phyloP scores from a whole-genome alignment of 2,888 invertebrate genomes.

The Platycheirus albimanus region DNA sequence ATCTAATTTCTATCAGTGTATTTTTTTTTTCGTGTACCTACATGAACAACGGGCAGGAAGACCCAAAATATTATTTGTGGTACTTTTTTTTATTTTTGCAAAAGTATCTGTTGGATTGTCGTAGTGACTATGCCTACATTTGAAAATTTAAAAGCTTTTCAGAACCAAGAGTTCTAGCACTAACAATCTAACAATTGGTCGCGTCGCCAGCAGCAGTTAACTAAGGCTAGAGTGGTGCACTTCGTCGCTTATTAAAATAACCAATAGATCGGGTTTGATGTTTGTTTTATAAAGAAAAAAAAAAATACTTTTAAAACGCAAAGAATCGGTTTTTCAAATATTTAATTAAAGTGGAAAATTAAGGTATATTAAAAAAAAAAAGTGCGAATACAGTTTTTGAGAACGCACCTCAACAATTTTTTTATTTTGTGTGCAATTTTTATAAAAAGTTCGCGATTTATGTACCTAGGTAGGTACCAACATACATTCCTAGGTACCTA shows the following conservation, averaged over 20 bases:
- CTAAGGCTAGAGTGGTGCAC: conserved; percentile 50
- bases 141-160: conserved; percentile 60
- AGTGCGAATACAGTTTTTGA: not conserved
- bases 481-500: not conserved
- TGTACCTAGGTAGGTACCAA: not conserved
- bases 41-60: conserved; percentile 17
- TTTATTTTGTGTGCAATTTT: conserved; percentile 16
- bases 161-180: conserved; percentile 60
- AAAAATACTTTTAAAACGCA: no score
- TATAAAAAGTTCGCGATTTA: conserved; percentile 8
- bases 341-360: not conserved
- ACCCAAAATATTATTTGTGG: conserved; percentile 20
- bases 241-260: conserved; percentile 10
- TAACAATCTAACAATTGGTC: conserved; percentile 73
- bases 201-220: conserved; percentile 66
- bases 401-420: conserved; percentile 28
- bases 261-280: conserved; percentile 33
- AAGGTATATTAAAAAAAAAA: not conserved
- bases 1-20: conserved; percentile 58
- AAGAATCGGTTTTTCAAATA: conserved; percentile 6
- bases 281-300: not conserved
- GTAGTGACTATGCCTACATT: conserved; percentile 16
- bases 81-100: conserved; percentile 52
- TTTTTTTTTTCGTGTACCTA: conserved; percentile 22
- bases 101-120: conserved; percentile 62